phyloP scores from a whole-genome alignment of 2,797 vertebrate genomes.

The Epinephelus awoara region DNA sequence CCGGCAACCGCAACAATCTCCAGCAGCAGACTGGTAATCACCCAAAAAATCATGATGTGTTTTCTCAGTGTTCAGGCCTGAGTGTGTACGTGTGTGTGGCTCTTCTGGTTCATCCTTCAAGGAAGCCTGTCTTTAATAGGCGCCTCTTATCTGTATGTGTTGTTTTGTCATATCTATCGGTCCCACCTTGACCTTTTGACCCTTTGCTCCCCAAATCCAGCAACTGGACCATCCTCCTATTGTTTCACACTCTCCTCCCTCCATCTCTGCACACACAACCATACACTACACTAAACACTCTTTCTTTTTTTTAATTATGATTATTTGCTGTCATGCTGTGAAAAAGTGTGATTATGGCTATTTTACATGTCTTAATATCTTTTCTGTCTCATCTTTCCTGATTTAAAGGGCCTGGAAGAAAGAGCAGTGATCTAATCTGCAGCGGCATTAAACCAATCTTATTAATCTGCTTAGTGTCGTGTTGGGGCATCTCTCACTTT shows the following conservation, averaged over 20 bases:
- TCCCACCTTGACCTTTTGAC: slow-evolving; percentile 78
- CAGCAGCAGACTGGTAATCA: slow-evolving; percentile 64
- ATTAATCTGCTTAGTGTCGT: slow-evolving; percentile 36
- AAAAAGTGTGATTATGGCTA: not conserved
- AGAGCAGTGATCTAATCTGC: slow-evolving; percentile 36
- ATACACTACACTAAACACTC: not conserved
- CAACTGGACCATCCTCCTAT: slow-evolving; percentile 82
- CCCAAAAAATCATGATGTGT: slow-evolving; percentile 63
- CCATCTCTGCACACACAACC: not conserved
- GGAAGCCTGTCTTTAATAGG: slow-evolving; percentile 66
- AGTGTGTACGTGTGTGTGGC: slow-evolving; percentile 9
- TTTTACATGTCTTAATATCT: not conserved
- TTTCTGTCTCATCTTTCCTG: slow-evolving; percentile 8
- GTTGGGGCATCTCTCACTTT: slow-evolving; percentile 16
- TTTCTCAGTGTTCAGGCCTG: not conserved
- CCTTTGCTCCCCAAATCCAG: slow-evolving; percentile 48
- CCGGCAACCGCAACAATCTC: slow-evolving; percentile 53
- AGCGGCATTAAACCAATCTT: slow-evolving; percentile 27
- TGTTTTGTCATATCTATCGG: slow-evolving; percentile 49
- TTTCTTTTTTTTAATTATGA: too few relatives aligned
- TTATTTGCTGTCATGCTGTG: not conserved
- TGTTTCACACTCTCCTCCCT: slow-evolving; percentile 68
- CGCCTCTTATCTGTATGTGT: slow-evolving; percentile 71
- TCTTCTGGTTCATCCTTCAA: slow-evolving; percentile 28
- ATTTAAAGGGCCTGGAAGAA: slow-evolving; percentile 25